Evolutionary conservation across 2,888 invertebrate genomes (phyloP), one percentile per base, ranked within the genome.

Genomic region (Miltochrista miniata): DNA sequence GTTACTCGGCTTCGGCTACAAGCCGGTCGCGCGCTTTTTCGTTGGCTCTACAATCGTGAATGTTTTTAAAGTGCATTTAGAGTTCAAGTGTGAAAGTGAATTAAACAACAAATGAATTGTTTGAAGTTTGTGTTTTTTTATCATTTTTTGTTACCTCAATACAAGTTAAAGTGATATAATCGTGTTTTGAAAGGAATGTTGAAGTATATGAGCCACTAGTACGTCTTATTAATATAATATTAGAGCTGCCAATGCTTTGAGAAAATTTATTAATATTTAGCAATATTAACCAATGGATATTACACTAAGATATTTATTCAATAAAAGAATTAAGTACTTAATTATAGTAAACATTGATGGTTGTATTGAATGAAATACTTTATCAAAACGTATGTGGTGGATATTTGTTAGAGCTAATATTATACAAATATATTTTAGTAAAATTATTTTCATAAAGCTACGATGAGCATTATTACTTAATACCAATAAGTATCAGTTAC

Each of bases 1-100:
- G 82, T 85, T 80, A 83, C 76, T 81, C 74, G 72, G 71, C 62
- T 76, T 71, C 76, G 80, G 65, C 70, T 68, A 76, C 62, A 67
- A 59, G 74, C 77, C 66, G 77, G 76, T 61, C 79, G 87, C 76
- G 81, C 79, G 83, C 70, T 72, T 74, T 76, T 55, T 58, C 56
- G 64, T 48, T 42, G 37, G 48, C 64, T 56, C 57, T 36, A 36
- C 60, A 59, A 45, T 56, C 74, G 72, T 70, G 71, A 72, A 72
- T 64, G 52, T 59, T 61, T 62, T 62, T 24, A 24, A 70, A 73
- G 71, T 74, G 69, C 46, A 57, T 58, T 61, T 61, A 63, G 77
- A 75, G 74, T 57, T 30, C 30, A 69, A 70, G 59, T 70, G 72
- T 74, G 64, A 75, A 76, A 76, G 76, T 81, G 75, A 69, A 70